Conservation (phyloP, 2,888 invertebrate genomes). For the Andrena hattorfiana region DNA sequence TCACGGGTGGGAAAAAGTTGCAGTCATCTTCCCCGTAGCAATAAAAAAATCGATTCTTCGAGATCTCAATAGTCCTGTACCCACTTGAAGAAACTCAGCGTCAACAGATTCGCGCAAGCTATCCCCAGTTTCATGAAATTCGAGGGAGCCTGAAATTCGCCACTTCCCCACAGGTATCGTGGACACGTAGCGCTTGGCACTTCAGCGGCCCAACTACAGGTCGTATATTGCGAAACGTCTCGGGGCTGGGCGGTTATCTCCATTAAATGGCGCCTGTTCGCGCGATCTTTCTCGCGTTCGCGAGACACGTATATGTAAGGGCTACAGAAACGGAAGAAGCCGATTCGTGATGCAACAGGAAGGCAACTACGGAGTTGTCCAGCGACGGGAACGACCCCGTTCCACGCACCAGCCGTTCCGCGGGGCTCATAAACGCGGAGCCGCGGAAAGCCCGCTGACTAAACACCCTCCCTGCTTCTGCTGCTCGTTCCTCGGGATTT, state of each 20-base stretch:
- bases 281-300: constrained; percentile 44
- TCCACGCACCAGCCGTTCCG: neutral
- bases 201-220: constrained; percentile 31
- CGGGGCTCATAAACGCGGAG: constrained; percentile 35
- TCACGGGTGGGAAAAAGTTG: too few relatives aligned
- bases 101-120: too few relatives aligned
- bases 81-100: too few relatives aligned
- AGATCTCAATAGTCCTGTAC: too few relatives aligned
- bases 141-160: neutral
- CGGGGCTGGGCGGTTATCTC: constrained; percentile 10
- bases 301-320: neutral
- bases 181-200: constrained; percentile 13
- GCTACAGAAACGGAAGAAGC: constrained; percentile 53
- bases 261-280: constrained; percentile 43
- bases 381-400: constrained; percentile 23
- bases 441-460: constrained; percentile 24
- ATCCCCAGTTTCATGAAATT: too few relatives aligned
- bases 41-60: too few relatives aligned
- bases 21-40: too few relatives aligned
- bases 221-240: neutral
- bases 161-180: neutral
- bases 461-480: constrained; percentile 11
- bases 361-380: constrained; percentile 45
- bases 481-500: neutral
- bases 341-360: constrained; percentile 62